Evolutionary conservation across 2,113 vertebrate species (phyloP).

Genomic region (Salvelinus fontinalis): DNA sequence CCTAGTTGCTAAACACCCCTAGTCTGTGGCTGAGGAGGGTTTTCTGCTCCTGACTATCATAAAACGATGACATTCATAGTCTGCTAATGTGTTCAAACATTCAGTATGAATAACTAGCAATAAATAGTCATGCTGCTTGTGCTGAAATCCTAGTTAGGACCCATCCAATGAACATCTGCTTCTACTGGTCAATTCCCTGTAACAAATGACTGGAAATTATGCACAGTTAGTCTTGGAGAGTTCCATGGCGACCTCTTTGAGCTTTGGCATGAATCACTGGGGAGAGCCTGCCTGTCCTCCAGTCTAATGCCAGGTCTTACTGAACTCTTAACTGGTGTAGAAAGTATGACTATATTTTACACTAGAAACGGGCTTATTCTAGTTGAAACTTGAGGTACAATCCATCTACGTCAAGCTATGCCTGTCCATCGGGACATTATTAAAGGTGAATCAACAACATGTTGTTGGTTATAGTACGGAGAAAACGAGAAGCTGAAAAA

Average conservation of each 20-base stretch:
- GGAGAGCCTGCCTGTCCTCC: conserved; percentile 33
- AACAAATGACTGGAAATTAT: conserved; percentile 62
- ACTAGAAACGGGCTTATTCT: conserved; percentile 16
- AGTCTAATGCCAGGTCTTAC: conserved; percentile 18
- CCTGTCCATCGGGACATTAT: conserved; percentile 1
- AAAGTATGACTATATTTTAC: not conserved
- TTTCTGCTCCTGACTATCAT: not conserved
- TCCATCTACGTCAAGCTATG: conserved; percentile 18
- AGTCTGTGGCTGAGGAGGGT: not conserved
- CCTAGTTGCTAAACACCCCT: not conserved
- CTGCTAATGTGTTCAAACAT: too few species aligned
- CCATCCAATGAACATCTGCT: conserved; percentile 50
- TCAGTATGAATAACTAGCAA: too few species aligned
- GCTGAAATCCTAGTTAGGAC: too few species aligned
- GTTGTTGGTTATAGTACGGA: conserved; percentile 8
- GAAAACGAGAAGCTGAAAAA: not conserved
- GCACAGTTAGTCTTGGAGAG: conserved; percentile 28
- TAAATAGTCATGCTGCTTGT: too few species aligned
- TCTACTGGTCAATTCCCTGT: conserved; percentile 37
- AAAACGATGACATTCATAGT: too few species aligned
- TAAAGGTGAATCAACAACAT: not conserved
- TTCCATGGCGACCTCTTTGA: conserved; percentile 25
- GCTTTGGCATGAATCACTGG: conserved; percentile 37
- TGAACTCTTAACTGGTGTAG: not conserved
- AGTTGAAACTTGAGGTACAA: not conserved